Base-by-base conservation (phyloP, 2,797 vertebrate genomes). In the Orientallactaga sibirica region DNA sequence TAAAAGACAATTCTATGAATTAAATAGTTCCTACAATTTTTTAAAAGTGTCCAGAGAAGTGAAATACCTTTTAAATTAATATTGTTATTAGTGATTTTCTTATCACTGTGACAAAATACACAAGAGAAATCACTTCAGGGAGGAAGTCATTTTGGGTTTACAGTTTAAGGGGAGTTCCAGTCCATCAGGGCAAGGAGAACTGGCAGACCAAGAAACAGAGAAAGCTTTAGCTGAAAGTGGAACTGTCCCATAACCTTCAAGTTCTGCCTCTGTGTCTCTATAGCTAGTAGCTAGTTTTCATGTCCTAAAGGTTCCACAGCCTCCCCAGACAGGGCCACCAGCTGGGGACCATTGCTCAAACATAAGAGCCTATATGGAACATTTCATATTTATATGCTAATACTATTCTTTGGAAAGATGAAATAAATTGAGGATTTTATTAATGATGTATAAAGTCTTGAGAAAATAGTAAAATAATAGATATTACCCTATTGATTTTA, bases 401-500 rank as follows among this genome's bases (percentile, higher is more conserved):
- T n/a, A 48, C 27, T 48, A n/a, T 75, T 89, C 8, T 82, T 43
- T 88, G n/a, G 93, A 67, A 90, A 91, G 58, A 90, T 94, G 62
- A 74, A 92, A 92, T 16, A 70, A 94, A 68, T 41, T 37, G 24
- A 10, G 86, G 64, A 91, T 84, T 78, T 48, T 84, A 6, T 20
- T 27, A 96, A 68, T 86, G 27, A 83, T 91, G 19, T 75, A 12
- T 70, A 15, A 27, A 55, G 18, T 82, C 43, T 89, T 79, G n/a
- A 33, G 52, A 52, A 94, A 91, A 88, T 85, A 87, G 58, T 43
- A 82, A 85, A 91, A 48, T 88, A 52, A 52, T 55, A 14, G 33
- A 88, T 84, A 5, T n/a, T n/a, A 0, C 91, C 66, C n/a, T 94
- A 77, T 43, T 90, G 92, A 95, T 62, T 94, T 5, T 96, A 71